Evolutionary conservation across 2,113 vertebrate species (phyloP), one percentile per base, ranked within the genome.

Genomic region (Pelmatolapia mariae): DNA sequence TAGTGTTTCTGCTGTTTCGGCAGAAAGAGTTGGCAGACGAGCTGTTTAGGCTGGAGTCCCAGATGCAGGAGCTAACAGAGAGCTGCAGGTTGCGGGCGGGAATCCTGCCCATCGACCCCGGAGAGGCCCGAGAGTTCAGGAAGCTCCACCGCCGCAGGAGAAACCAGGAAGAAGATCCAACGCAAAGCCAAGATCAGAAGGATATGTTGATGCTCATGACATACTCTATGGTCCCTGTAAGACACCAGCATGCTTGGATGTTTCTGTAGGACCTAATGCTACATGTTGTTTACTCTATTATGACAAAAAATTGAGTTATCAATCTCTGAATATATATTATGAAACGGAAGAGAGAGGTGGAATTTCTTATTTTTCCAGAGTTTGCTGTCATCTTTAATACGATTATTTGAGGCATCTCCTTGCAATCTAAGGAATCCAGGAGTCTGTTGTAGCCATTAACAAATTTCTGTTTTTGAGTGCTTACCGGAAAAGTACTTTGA

Each of bases 151-250:
- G 97, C 87, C 93, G 88, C 91, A 97, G 95, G 86, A 95, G 98
- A 83, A 96, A 97, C 93, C 96, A 95, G 47, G 80, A 85, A 8
- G 81, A 9, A 45, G 79, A 68, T 5, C 6, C 15, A 5, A 85
- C 80, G 80, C 12, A 68, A 18, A 85, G 56, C 66, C 43, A 93
- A 1, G 96, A 97, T 4, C 88, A 92, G 10, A 83, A 89, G 86
- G 97, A 98, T 1, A 96, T 96, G 91, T 81, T 97, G 95, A 94
- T 97, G 97, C 45, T 98, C 96, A 95, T 97, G 95, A 97, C 97
- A n/a, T 98, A 98, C 96, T 97, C 97, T 89, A 92, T 97, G 96
- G 95, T 98, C 89, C 97, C 97, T 94, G 98, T 98, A 93, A 96
- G 93, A 83, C 7, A 19, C 71, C 19, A 19, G 24, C 8, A 43